Percentiles rank a stretch among this genome's conserved stretches.
Evolutionary conservation across 2,113 vertebrate genomes (phyloP).

Genomic region (Thymallus thymallus): DNA sequence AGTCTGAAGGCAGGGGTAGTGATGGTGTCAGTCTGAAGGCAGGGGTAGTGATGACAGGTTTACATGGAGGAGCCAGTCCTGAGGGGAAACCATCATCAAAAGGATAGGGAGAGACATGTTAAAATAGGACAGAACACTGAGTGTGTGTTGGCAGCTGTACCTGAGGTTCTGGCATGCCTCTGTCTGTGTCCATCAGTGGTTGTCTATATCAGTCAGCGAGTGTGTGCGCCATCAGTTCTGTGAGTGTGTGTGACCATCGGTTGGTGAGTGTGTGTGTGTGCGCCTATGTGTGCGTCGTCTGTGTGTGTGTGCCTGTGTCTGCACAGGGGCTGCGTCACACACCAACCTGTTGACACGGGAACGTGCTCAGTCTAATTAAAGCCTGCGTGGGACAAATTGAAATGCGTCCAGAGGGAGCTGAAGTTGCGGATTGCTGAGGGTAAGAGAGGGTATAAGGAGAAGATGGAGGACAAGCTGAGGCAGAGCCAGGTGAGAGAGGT

Average conservation of each 20-base stretch:
- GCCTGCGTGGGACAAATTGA: slow-evolving; percentile 29
- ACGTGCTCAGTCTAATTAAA: slow-evolving; percentile 55
- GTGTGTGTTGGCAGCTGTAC: background rate
- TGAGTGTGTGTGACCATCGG: background rate
- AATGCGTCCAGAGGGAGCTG: too few relatives aligned
- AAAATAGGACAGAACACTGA: background rate
- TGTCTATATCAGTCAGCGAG: background rate
- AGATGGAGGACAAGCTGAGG: too few relatives aligned
- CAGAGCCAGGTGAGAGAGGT: too few relatives aligned
- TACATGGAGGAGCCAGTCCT: too few relatives aligned
- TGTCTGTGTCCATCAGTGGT: background rate
- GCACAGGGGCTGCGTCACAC: slow-evolving; percentile 31
- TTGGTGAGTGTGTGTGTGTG: background rate
- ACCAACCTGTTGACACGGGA: slow-evolving; percentile 41
- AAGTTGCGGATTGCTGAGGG: too few relatives aligned
- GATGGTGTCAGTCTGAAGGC: background rate
- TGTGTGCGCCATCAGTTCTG: background rate
- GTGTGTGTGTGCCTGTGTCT: slow-evolving; percentile 24
- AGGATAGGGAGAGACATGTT: too few relatives aligned
- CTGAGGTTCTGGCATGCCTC: background rate
- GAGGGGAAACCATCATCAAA: too few relatives aligned
- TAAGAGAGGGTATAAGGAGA: too few relatives aligned
- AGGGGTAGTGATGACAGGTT: too few relatives aligned
- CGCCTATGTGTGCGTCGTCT: background rate
- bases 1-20: background rate